phyloP scores from a whole-genome alignment of 2,888 invertebrate genomes.

The Amphipyra tragopoginis region DNA sequence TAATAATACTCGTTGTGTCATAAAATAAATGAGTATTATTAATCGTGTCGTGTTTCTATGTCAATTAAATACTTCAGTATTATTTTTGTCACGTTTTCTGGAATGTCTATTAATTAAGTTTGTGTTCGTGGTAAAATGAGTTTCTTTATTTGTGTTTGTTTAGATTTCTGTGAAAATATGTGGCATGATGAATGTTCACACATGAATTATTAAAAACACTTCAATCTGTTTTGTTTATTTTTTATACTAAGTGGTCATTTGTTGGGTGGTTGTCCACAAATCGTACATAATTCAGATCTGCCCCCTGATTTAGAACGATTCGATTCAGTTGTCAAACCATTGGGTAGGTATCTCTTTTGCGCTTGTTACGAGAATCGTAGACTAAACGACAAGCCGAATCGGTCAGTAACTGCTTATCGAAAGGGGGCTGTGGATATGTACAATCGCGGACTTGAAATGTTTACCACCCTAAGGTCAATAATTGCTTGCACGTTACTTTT shows the following conservation, averaged over 20 bases:
- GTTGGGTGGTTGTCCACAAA: background rate
- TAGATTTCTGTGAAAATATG: background rate
- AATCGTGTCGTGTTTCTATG: conserved; percentile 43
- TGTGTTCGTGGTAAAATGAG: conserved; percentile 27
- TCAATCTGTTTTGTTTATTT: conserved; percentile 12
- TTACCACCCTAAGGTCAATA: too few relatives aligned
- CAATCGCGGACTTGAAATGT: too few relatives aligned
- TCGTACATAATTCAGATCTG: background rate
- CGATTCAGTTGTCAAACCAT: too few relatives aligned
- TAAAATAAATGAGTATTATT: conserved; percentile 53
- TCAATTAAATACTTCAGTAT: conserved; percentile 46
- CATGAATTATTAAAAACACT: conserved; percentile 15
- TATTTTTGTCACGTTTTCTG: conserved; percentile 35
- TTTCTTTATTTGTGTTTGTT: conserved; percentile 4
- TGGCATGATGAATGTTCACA: conserved; percentile 28
- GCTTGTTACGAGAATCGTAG: too few relatives aligned
- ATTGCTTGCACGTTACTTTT: too few relatives aligned
- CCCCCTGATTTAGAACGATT: too few relatives aligned
- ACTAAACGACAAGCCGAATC: too few relatives aligned
- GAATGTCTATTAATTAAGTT: conserved; percentile 39
- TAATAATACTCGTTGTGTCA: conserved; percentile 49
- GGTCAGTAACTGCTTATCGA: too few relatives aligned
- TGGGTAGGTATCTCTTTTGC: too few relatives aligned
- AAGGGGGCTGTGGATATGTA: too few relatives aligned
- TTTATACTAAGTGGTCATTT: conserved; percentile 9